These are phyloP conservation scores for Pseudochirops cupreus DNA, from an alignment of 2,797 vertebrate species.

Conservation along the genomic window DNA sequence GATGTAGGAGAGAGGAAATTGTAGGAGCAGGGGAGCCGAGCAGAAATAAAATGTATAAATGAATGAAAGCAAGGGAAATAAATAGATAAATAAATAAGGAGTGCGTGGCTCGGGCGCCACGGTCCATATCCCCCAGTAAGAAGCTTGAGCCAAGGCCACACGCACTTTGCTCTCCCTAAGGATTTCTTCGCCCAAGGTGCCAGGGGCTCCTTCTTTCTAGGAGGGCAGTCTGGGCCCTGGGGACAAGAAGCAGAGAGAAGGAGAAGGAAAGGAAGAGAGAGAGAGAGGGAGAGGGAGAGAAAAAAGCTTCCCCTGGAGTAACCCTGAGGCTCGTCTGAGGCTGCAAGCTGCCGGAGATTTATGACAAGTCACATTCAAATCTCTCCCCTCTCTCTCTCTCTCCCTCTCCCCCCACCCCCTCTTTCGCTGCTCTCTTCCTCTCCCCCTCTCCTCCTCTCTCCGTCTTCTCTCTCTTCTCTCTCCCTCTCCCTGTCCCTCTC, in stretches of 20 bases:
- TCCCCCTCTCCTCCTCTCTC: neutral
- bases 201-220: neutral
- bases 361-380: slow-evolving; percentile 60
- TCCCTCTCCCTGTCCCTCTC: neutral
- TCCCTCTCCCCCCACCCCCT: too few relatives aligned
- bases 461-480: too few relatives aligned
- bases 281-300: slow-evolving; percentile 37
- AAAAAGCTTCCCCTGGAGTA: neutral
- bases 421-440: too few relatives aligned
- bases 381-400: too few relatives aligned
- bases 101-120: slow-evolving; percentile 37
- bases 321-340: slow-evolving; percentile 41
- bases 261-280: neutral
- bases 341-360: slow-evolving; percentile 44
- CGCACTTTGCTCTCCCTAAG: neutral
- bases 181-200: neutral
- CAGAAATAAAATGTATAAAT: slow-evolving; percentile 1
- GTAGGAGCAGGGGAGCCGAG: slow-evolving; percentile 61
- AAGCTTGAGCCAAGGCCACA: neutral
- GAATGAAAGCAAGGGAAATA: neutral
- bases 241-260: neutral
- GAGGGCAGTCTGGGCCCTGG: neutral
- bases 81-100: slow-evolving; percentile 47
- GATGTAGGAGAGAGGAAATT: slow-evolving; percentile 51
- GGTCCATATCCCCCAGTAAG: neutral